Evolutionary conservation across 2,888 invertebrate genomes (phyloP), one percentile per base, ranked within the genome.

Genomic region (Melipona beecheii): DNA sequence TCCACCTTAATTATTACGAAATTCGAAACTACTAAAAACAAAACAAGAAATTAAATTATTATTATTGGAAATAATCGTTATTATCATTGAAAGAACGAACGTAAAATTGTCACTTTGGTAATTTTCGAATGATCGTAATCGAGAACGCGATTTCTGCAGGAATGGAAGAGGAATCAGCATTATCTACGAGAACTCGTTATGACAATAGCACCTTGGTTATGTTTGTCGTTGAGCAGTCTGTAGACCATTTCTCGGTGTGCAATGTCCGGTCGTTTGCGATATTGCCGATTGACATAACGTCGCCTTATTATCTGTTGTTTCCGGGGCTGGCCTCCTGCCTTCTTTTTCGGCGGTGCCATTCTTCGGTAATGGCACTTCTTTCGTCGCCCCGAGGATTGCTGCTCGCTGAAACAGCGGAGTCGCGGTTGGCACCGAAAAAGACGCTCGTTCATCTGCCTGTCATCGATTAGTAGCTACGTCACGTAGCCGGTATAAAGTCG

Each of bases 311-410:
- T 65, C 43, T 73, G 75, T 24, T 72, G 58, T n/a, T 83, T 83
- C 31, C 24, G 43, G 31, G 24, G 36, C 56, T 13, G 54, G 27
- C 31, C 50, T 62, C 58, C 70, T 50, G 70, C n/a, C 43, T 77
- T 84, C 68, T 65, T 24, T 49, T 62, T 82, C 68, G 85, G 50
- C 27, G 82, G 76, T 62, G 88, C 84, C 88, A 88, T 88, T 86
- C 79, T 85, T 78, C 79, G 68, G 43, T 75, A 81, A 85, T 75
- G 56, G 19, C 60, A 64, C 27, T 62, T 78, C 56, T 68, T 62
- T 54, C 71, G 24, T 49, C 13, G 6, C 1, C n/a, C 49, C 31
- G 64, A 36, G 49, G 21, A 6, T 19, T 60, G 64, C 31, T 60
- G 54, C 24, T 43, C 50, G 49, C 24, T 13, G 74, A 73, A 72